Conservation (phyloP, 2,888 invertebrate genomes). For the Aphidoletes aphidimyza region DNA sequence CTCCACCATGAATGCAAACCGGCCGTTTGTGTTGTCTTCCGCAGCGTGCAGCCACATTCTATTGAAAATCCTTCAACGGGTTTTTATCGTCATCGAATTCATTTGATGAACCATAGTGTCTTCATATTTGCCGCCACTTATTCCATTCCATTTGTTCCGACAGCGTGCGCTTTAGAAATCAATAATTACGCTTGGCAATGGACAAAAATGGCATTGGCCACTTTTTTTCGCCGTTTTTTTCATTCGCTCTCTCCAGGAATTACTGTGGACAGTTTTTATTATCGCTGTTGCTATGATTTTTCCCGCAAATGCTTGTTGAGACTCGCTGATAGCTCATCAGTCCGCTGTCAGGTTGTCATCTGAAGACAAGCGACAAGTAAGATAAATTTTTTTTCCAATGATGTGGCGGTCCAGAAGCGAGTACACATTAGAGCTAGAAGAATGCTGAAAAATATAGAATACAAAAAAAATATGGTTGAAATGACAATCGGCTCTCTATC, state of each 20-base stretch:
- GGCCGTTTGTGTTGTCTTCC: too few species aligned
- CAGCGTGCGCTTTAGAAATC: not conserved
- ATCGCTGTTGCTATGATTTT: constrained; percentile 3
- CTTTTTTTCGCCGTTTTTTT: not conserved
- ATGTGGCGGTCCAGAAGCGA: not conserved
- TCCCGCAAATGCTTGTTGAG: not conserved
- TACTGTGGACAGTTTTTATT: not conserved
- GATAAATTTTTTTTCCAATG: not conserved
- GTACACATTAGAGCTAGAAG: constrained; percentile 33
- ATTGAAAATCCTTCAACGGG: not conserved
- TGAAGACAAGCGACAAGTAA: not conserved
- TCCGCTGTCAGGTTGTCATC: constrained; percentile 16
- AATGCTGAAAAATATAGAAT: constrained; percentile 20
- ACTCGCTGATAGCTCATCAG: not conserved
- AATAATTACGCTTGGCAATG: not conserved
- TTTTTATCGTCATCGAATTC: not conserved
- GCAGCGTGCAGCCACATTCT: too few species aligned
- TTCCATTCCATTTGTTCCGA: not conserved
- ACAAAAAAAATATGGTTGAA: not conserved
- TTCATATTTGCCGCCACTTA: not conserved
- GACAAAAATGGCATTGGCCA: not conserved
- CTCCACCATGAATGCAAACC: too few species aligned
- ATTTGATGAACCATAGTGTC: not conserved
- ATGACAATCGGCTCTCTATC: constrained; percentile 17
- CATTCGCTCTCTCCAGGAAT: not conserved